phyloP scores from a whole-genome alignment of 2,113 vertebrate species.

The Rhea americana region DNA sequence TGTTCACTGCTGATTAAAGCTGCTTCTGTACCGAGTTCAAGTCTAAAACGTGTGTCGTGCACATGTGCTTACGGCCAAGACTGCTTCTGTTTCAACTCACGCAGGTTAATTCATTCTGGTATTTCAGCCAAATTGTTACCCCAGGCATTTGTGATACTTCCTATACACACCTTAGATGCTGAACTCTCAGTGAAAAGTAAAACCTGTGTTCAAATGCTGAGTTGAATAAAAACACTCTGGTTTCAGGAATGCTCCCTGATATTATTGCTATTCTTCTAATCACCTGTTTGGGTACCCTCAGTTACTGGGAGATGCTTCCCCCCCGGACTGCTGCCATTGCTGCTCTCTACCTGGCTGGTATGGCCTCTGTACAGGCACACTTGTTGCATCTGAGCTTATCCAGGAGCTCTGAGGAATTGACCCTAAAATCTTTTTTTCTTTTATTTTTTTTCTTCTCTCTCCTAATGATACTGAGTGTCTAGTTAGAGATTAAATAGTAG shows the following conservation, averaged over 20 bases:
- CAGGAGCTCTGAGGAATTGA: no score
- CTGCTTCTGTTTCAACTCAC: neutral
- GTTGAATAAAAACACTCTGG: neutral
- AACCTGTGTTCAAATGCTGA: neutral
- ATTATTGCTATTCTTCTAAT: neutral
- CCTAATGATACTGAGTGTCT: neutral
- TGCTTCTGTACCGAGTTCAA: neutral
- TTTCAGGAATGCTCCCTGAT: neutral
- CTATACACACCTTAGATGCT: neutral
- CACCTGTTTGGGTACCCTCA: neutral
- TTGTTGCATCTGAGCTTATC: no score
- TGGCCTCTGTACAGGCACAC: no score
- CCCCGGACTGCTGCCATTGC: no score
- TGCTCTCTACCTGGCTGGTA: no score
- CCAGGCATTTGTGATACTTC: neutral
- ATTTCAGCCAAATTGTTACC: neutral
- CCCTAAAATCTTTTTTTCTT: no score
- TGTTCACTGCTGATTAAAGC: neutral
- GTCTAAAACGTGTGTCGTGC: neutral
- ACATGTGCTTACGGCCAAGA: neutral
- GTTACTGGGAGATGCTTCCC: neutral
- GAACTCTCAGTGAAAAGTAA: neutral
- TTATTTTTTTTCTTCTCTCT: no score
- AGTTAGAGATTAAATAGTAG: neutral
- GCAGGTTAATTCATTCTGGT: neutral